These are phyloP conservation scores for Trachythela sp. DNA, from an alignment of 64 coral and sea anemone species.

Conservation along the genomic window DNA sequence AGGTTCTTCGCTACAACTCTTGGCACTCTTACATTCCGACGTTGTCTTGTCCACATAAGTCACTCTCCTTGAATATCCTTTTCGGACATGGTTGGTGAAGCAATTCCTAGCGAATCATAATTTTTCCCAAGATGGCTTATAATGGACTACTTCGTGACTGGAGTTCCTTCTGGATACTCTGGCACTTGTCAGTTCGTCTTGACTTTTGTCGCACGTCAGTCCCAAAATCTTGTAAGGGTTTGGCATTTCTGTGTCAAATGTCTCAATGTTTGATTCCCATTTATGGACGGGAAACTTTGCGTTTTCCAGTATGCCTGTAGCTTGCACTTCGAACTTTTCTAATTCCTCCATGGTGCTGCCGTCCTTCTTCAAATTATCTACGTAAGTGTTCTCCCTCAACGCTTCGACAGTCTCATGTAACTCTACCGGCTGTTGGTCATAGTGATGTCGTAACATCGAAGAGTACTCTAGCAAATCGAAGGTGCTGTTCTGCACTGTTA, in stretches of 20 bases:
- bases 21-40: neutral
- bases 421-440: neutral
- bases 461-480: neutral
- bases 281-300: neutral
- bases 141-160: neutral
- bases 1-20: neutral
- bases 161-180: neutral
- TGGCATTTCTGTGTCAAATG: neutral
- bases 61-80: neutral
- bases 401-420: neutral
- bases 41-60: neutral
- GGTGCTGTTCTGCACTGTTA: neutral
- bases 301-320: neutral
- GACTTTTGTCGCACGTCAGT: neutral
- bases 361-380: neutral
- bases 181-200: neutral
- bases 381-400: slow-evolving; percentile 1
- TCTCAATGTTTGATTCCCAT: neutral
- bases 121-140: neutral
- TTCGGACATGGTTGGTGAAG: neutral
- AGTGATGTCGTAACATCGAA: neutral
- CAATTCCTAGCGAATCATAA: neutral
- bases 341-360: neutral
- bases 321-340: neutral
- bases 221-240: neutral